Evolutionary conservation across 2,113 vertebrate genomes (phyloP).

Genomic region (Phoenicopterus ruber): DNA sequence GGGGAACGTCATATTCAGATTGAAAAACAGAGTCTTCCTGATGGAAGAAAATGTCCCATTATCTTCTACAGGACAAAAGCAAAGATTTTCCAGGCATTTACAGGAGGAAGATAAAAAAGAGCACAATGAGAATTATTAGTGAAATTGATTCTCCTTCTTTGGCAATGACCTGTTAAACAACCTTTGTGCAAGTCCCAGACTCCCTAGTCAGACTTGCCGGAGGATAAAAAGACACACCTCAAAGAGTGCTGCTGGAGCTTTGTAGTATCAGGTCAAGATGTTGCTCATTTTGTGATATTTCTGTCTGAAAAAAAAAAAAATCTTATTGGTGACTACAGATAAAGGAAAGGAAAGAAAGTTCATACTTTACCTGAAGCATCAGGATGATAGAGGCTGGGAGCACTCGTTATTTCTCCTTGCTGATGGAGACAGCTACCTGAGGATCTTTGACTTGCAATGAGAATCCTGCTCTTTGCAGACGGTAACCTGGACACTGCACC

Average conservation of each 20-base stretch:
- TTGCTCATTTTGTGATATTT: not conserved
- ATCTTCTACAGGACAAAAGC: not conserved
- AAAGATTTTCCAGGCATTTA: not conserved
- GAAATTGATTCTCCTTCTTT: not conserved
- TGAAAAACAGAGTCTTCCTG: fast-evolving
- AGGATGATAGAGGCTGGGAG: constrained; percentile 67
- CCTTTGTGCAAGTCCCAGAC: not conserved
- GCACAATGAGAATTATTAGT: not conserved
- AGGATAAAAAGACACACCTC: not conserved
- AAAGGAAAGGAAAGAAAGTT: not conserved
- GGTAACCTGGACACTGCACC: constrained; percentile 87
- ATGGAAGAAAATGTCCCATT: not conserved
- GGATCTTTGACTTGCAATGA: constrained; percentile 83
- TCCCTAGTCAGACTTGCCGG: not conserved
- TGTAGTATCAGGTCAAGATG: not conserved
- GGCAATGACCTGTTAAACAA: not conserved
- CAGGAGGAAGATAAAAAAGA: not conserved
- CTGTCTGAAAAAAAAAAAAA: not conserved
- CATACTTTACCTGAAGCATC: constrained; percentile 82
- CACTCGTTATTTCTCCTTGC: constrained; percentile 75
- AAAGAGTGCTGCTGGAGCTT: not conserved
- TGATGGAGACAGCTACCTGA: constrained; percentile 76
- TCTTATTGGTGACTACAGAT: not conserved
- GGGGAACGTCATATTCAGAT: not conserved
- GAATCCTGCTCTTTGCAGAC: constrained; percentile 82